A percentile compares a stretch with the other conserved stretches of the same genome.
These are phyloP conservation scores for Chymomyza amoena DNA, from an alignment of 2,888 invertebrate genomes.

Conservation along the genomic window DNA sequence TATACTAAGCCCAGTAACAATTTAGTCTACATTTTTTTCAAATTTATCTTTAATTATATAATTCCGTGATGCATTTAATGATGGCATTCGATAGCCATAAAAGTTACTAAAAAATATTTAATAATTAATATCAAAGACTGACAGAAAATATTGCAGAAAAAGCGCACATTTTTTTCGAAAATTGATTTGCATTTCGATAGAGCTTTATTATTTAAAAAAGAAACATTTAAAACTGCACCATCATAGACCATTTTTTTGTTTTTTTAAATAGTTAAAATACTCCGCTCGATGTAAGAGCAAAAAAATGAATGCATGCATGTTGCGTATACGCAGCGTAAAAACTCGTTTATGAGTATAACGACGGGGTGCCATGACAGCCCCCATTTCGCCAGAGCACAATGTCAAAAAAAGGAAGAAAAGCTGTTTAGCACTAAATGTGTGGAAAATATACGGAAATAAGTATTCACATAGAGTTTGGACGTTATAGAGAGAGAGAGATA, in stretches of 20 bases:
- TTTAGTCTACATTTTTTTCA: too few relatives aligned
- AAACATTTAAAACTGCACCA: too few relatives aligned
- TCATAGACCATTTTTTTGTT: not conserved
- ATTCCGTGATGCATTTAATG: too few relatives aligned
- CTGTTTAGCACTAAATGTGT: slow-evolving; percentile 57
- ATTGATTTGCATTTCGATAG: too few relatives aligned
- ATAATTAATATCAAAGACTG: too few relatives aligned
- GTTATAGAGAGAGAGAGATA: not conserved
- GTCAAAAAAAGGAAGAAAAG: slow-evolving; percentile 2
- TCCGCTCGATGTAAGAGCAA: not conserved
- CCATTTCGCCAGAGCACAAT: slow-evolving; percentile 45
- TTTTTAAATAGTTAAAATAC: not conserved
- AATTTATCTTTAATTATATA: too few relatives aligned
- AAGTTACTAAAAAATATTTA: too few relatives aligned
- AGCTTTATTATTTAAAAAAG: too few relatives aligned
- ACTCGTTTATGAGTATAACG: slow-evolving; percentile 5
- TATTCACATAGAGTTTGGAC: slow-evolving; percentile 35
- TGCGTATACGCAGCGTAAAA: not conserved
- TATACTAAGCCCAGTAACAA: too few relatives aligned
- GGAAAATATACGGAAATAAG: slow-evolving; percentile 64
- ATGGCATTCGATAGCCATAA: too few relatives aligned
- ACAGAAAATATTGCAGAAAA: too few relatives aligned
- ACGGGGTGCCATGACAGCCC: slow-evolving; percentile 43
- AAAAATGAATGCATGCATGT: not conserved
- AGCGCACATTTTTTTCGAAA: too few relatives aligned